Evolutionary conservation across 2,888 invertebrate genomes (phyloP).

Genomic region (Ormyrus thymus): DNA sequence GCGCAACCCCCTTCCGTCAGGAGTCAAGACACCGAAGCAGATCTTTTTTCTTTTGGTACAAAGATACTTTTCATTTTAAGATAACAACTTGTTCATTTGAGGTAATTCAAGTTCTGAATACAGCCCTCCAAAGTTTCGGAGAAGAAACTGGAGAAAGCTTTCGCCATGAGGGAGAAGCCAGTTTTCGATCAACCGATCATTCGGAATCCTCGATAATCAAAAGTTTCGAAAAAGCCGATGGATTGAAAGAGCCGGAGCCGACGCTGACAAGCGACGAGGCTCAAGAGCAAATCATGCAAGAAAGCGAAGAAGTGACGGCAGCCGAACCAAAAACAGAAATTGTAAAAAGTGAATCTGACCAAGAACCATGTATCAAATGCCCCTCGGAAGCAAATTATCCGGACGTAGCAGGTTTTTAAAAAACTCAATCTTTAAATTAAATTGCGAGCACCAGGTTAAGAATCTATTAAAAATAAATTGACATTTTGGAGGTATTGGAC

Average conservation of each 20-base stretch:
- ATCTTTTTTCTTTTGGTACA: constrained; percentile 46
- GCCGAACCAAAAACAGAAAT: constrained; percentile 9
- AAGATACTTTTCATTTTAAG: neutral
- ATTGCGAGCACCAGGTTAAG: no score
- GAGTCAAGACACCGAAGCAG: constrained; percentile 66
- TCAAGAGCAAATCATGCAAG: neutral
- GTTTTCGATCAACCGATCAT: constrained; percentile 20
- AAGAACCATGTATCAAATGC: no score
- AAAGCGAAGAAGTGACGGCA: neutral
- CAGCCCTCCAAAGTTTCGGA: constrained; percentile 50
- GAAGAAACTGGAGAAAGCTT: constrained; percentile 52
- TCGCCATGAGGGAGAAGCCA: constrained; percentile 47
- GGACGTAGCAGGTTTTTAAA: no score
- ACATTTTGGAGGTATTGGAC: constrained; percentile 67
- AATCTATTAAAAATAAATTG: no score
- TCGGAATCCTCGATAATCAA: constrained; percentile 11
- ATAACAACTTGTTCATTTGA: neutral
- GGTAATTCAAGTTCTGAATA: neutral
- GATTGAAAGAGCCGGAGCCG: neutral
- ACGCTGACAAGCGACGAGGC: neutral
- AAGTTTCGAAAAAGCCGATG: constrained; percentile 3
- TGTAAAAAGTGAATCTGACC: no score
- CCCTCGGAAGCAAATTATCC: no score
- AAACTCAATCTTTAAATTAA: no score
- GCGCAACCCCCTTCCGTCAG: constrained; percentile 30